A percentile compares a stretch with the other conserved stretches of the same genome.
Conservation (phyloP, 1,140 invertebrate genomes). For the Acromyrmex echinatior region DNA sequence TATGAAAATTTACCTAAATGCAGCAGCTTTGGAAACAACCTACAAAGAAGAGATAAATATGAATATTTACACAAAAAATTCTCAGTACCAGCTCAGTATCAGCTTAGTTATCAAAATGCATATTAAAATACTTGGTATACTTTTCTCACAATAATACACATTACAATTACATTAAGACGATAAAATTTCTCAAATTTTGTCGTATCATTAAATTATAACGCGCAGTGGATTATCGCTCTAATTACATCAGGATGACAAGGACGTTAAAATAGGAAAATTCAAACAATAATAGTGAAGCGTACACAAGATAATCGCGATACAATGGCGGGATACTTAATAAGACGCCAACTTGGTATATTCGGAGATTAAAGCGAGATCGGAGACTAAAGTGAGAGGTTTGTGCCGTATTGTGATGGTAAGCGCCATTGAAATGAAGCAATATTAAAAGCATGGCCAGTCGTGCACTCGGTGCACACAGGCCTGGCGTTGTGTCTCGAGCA, state of each 20-base stretch:
- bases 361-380: slow-evolving; percentile 20
- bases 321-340: slow-evolving; percentile 44
- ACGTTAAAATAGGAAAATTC: slow-evolving; percentile 9
- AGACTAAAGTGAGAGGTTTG: slow-evolving; percentile 45
- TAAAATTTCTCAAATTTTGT: background rate
- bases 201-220: background rate
- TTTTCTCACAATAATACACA: background rate
- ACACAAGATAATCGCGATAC: slow-evolving; percentile 18
- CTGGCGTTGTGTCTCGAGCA: slow-evolving; percentile 45
- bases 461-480: slow-evolving; percentile 17
- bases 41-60: slow-evolving; percentile 35
- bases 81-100: background rate
- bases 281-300: slow-evolving; percentile 14
- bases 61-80: background rate
- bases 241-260: background rate
- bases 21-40: slow-evolving; percentile 27
- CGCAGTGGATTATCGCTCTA: background rate
- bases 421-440: slow-evolving; percentile 20
- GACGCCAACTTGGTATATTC: slow-evolving; percentile 40
- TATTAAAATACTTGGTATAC: background rate
- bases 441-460: slow-evolving; percentile 42
- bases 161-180: background rate
- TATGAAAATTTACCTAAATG: slow-evolving; percentile 62
- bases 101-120: background rate
- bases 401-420: slow-evolving; percentile 53